Evolutionary conservation across 2,888 invertebrate species (phyloP), one percentile per base, ranked within the genome.

Genomic region (Cataglyphis livida): DNA sequence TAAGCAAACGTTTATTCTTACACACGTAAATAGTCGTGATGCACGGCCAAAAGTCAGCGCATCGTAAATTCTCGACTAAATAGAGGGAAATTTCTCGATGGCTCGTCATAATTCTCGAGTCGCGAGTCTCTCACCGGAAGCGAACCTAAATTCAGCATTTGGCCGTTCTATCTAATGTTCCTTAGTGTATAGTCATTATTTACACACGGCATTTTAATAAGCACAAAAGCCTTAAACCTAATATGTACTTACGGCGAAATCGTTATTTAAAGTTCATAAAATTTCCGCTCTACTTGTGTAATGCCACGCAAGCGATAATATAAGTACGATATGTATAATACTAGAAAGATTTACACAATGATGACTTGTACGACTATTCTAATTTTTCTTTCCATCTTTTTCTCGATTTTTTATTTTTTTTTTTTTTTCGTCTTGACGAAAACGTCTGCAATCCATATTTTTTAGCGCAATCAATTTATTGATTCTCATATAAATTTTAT

Each of bases 161-260:
- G 61, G 85, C 65, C 41, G 79, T 51, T 51, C 64, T n/a, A 75
- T 83, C 65, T 48, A 81, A 73, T 57, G 61, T 38, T 12, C 51
- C 62, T 28, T 59, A 73, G 65, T 84, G 51, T 54, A 51, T n/a
- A 48, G 41, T 82, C 83, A 85, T 90, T 89, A 89, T 89, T 88
- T 88, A 89, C 75, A 89, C 82, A 88, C 73, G 76, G 82, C 61
- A 74, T 28, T 68, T 88, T 90, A 88, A 90, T 90, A 89, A 90
- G 86, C 75, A 51, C 70, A n/a, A 64, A 35, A 54, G 57, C 71
- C 54, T 25, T 48, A 68, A 73, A 79, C 61, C 81, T 65, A 28
- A 28, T 28, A 68, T 32, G 76, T 74, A 81, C 84, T 81, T 87
- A 65, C 68, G 61, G 44, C 10, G 66, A 7, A 54, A 84, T 70